Conservation (phyloP, 2,797 vertebrate genomes). For the Hemitrygon akajei region DNA sequence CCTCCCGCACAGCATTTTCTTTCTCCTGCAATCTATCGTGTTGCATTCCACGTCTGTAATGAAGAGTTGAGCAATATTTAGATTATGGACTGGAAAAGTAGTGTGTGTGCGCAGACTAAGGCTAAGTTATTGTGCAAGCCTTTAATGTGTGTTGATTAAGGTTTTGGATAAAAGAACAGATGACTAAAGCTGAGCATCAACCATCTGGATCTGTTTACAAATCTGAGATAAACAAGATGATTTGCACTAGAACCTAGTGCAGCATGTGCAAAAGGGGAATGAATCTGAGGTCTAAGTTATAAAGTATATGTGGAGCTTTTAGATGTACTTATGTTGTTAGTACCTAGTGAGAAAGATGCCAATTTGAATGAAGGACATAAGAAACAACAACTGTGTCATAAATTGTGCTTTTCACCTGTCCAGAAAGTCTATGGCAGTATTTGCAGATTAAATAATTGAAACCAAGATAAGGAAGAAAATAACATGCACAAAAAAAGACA, state of each 20-base stretch:
- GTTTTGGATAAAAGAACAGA: background rate
- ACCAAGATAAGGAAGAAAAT: background rate
- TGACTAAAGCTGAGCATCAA: background rate
- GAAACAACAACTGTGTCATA: background rate
- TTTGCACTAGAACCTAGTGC: background rate
- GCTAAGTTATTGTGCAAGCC: too few species aligned
- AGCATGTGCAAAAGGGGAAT: background rate
- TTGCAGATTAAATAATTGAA: background rate
- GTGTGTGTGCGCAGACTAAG: too few species aligned
- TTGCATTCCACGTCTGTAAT: too few species aligned
- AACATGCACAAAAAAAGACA: background rate
- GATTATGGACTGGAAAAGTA: too few species aligned
- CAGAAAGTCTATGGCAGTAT: background rate
- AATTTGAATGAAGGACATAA: background rate
- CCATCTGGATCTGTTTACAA: background rate
- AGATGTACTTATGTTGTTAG: too few species aligned
- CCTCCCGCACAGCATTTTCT: too few species aligned
- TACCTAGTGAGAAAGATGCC: background rate
- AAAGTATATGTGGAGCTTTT: background rate
- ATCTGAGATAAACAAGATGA: background rate
- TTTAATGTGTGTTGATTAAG: background rate
- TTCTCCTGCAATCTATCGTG: too few species aligned
- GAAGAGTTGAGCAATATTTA: too few species aligned
- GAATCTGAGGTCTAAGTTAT: background rate
- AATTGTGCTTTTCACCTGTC: background rate